Evolutionary conservation across 2,113 vertebrate genomes (phyloP).

Genomic region (Clarias macrocephalus): DNA sequence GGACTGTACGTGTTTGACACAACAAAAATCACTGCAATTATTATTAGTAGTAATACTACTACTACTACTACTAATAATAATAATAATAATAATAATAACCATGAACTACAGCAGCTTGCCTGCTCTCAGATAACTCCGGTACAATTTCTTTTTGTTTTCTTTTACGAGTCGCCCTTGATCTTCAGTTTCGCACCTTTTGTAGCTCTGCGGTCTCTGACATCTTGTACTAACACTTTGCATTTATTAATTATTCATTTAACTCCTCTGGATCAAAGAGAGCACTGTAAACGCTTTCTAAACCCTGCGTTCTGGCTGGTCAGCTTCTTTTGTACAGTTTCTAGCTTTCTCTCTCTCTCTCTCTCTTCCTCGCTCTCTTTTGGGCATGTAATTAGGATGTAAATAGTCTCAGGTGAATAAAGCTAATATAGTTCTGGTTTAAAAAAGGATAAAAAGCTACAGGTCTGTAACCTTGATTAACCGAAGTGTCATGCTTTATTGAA

Average conservation of each 20-base stretch:
- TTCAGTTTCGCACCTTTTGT: constrained; percentile 27
- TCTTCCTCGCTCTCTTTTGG: neutral
- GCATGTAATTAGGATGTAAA: neutral
- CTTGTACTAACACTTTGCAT: constrained; percentile 41
- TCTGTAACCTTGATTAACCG: neutral
- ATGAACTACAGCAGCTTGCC: neutral
- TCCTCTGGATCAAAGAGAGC: constrained; percentile 35
- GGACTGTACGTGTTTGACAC: neutral
- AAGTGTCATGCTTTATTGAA: neutral
- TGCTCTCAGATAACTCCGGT: constrained; percentile 12
- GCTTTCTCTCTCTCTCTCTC: neutral
- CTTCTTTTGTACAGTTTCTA: neutral
- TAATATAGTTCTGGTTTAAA: neutral
- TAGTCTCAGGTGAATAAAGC: neutral
- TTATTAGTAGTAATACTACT: neutral
- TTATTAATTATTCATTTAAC: constrained; percentile 54
- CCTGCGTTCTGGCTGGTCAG: neutral
- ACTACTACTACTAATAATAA: neutral
- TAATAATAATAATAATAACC: neutral
- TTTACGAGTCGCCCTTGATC: neutral
- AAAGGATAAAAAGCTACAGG: neutral
- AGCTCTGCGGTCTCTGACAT: constrained; percentile 18
- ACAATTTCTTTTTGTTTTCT: neutral
- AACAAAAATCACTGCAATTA: neutral
- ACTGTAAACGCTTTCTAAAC: constrained; percentile 12